Percentiles rank a stretch among this genome's conserved stretches.
Evolutionary conservation across 2,797 vertebrate species (phyloP).

Genomic region (Agapornis canus): DNA sequence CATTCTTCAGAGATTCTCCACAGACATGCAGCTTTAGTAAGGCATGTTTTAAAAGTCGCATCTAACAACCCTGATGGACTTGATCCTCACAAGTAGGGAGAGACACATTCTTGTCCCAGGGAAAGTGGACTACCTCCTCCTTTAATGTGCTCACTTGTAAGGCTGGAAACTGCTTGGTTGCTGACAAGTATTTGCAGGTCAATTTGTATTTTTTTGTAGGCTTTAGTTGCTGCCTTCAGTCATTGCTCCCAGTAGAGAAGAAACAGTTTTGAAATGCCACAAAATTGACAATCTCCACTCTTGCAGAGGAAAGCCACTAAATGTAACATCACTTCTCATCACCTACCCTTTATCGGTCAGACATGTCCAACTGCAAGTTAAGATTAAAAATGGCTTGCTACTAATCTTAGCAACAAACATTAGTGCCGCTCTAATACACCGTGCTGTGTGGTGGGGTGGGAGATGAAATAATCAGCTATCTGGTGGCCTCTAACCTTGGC

Average conservation of each 20-base stretch:
- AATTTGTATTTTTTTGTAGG: background rate
- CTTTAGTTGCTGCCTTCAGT: slow-evolving; percentile 6
- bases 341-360: slow-evolving; percentile 54
- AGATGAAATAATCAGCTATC: slow-evolving; percentile 22
- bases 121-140: background rate
- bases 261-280: slow-evolving; percentile 51
- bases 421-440: slow-evolving; percentile 37
- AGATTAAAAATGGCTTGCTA: slow-evolving; percentile 58
- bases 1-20: background rate
- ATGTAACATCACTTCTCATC: slow-evolving; percentile 53
- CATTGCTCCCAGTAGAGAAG: background rate
- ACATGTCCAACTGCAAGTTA: slow-evolving; percentile 10
- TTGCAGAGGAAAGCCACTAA: slow-evolving; percentile 42
- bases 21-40: background rate
- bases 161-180: background rate
- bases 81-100: background rate
- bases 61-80: background rate
- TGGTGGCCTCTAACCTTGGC: slow-evolving; percentile 23
- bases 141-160: background rate
- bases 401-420: slow-evolving; percentile 60
- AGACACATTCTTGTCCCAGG: background rate
- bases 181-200: background rate
- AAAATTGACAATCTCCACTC: slow-evolving; percentile 30
- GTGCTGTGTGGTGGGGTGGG: background rate
- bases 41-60: background rate